Evolutionary conservation across 2,797 vertebrate species (phyloP).

Genomic region (Spinus olivaceus): DNA sequence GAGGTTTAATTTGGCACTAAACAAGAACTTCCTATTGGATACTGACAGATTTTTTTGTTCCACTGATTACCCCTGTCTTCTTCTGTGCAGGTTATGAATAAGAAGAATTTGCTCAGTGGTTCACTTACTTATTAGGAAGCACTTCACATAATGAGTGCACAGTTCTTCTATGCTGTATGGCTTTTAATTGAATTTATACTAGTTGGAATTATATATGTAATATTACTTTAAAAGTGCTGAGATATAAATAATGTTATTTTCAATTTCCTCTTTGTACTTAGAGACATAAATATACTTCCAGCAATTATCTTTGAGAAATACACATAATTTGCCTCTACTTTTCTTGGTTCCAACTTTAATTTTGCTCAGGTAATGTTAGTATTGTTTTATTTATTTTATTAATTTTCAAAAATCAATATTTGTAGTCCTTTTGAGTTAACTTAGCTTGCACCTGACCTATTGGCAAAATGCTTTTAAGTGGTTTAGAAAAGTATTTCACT

Average conservation of each 20-base stretch:
- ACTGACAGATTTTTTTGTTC: neutral
- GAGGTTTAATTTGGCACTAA: neutral
- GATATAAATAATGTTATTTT: neutral
- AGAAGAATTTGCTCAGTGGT: neutral
- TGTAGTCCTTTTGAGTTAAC: neutral
- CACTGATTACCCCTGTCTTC: neutral
- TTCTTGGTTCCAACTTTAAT: neutral
- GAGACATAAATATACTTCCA: neutral
- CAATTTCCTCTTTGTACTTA: neutral
- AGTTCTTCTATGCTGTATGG: neutral
- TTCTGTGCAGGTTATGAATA: neutral
- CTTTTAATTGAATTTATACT: slow-evolving; percentile 10
- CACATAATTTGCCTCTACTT: neutral
- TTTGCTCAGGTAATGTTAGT: neutral
- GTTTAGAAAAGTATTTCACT: neutral
- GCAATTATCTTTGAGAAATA: neutral
- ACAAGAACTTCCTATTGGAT: neutral
- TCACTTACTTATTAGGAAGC: neutral
- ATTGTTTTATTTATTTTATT: neutral
- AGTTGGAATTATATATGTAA: neutral
- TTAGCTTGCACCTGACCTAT: neutral
- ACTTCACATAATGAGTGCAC: neutral
- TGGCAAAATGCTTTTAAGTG: neutral
- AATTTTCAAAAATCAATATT: neutral
- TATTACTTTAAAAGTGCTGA: neutral